Percentiles rank a stretch among this genome's conserved stretches.
These are phyloP conservation scores for Enteromius anoplus DNA, from an alignment of 2,797 vertebrate genomes.

Conservation along the genomic window DNA sequence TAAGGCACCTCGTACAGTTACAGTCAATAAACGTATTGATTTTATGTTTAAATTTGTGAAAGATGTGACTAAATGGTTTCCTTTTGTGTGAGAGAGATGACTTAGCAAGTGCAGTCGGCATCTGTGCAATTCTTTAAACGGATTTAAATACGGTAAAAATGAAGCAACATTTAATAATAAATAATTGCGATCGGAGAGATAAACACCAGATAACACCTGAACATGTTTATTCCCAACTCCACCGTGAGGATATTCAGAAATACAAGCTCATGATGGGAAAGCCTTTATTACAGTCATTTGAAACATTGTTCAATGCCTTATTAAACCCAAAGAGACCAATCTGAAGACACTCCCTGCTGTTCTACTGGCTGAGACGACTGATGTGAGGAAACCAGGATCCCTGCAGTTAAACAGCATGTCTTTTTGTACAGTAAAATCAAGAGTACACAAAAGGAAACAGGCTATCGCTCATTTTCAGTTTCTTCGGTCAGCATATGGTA, in stretches of 20 bases:
- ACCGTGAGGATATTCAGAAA: background rate
- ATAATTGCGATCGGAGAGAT: too few species aligned
- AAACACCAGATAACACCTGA: background rate
- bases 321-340: background rate
- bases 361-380: background rate
- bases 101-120: background rate
- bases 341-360: background rate
- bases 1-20: background rate
- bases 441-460: background rate
- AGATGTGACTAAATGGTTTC: background rate
- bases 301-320: background rate
- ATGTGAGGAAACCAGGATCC: background rate
- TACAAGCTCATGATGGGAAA: background rate
- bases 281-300: constrained; percentile 1
- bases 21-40: background rate
- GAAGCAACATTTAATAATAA: background rate
- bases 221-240: background rate
- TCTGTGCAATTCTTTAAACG: background rate
- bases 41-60: background rate
- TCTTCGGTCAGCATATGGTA: background rate
- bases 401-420: constrained; percentile 10
- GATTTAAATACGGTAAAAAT: background rate
- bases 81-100: background rate
- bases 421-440: background rate
- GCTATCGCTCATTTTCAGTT: background rate